Base-by-base conservation (phyloP, 2,113 vertebrate species). In the Cichladusa arquata region DNA sequence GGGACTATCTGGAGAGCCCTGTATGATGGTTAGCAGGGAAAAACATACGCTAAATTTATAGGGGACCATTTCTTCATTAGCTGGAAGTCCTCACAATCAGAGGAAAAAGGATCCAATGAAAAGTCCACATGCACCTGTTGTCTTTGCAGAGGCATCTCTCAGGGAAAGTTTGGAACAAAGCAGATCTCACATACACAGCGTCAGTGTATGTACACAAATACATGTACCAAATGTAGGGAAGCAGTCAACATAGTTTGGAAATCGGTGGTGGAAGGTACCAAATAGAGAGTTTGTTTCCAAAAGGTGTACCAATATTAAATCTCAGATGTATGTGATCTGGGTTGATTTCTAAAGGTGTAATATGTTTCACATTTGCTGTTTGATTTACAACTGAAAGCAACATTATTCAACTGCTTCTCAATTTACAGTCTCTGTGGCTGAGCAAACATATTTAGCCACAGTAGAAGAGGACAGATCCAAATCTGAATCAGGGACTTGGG, bases 131-230 rank as follows among this genome's bases (percentile, higher is more conserved):
- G 14, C 67, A 90, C 85, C 84, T 95, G 73, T 57, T 62, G 23
- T 34, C 22, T 80, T 47, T 82, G 65, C 44, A 95, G 42, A 85
- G 36, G 5, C 19, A 11, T 40, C 1, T 33, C 14, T 65, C 19
- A 5, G 9, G 14, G 16, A 66, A 64, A 12, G 7, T 6, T 8
- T 74, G 24, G 28, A 71, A 19, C 1, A 5, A 80, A 86, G 54
- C 0, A 1, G 42, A 19, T 64, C 53, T 67, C 48, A 60, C 5
- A 6, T 12, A 25, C 19, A 33, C 19, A 1, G 0, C 0, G 0
- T 19, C 1, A 1, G 25, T 8, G 9, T 38, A 15, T 0, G 0
- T 31, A 26, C 8, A 6, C 11, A 57, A 53, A 8, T 19, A 12
- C 12, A 29, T 6, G 5, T 4, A 34, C 1, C 17, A 56, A 1